Percentiles rank a stretch among this genome's conserved stretches.
These are phyloP conservation scores for Tor tambroides DNA, from an alignment of 2,113 vertebrate species.

Conservation along the genomic window DNA sequence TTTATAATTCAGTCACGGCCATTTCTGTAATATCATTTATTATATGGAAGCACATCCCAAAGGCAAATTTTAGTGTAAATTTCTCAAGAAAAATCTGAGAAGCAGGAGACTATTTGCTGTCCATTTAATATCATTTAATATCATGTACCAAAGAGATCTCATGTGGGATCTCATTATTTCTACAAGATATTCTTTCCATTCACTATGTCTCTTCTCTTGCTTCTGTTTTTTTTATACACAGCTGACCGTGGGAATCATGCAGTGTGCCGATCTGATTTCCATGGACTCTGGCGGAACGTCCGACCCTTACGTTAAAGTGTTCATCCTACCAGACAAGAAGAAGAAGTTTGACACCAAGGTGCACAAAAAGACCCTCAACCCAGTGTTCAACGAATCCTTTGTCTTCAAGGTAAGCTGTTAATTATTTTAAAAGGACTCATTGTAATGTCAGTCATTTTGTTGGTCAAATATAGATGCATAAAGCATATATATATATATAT, in stretches of 20 bases:
- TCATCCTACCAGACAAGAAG: conserved; percentile 95
- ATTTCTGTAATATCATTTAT: not conserved
- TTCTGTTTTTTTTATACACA: conserved; percentile 63
- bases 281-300: conserved; percentile 97
- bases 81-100: not conserved
- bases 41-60: not conserved
- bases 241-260: conserved; percentile 94
- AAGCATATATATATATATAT: not conserved
- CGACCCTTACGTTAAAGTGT: conserved; percentile 93
- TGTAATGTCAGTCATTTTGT: not conserved
- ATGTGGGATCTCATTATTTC: not conserved
- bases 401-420: conserved; percentile 86
- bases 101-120: not conserved
- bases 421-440: not conserved
- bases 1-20: not conserved
- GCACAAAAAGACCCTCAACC: conserved; percentile 96
- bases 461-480: not conserved
- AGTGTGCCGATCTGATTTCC: conserved; percentile 94
- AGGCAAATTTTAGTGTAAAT: not conserved
- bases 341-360: conserved; percentile 98
- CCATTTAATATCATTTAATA: not conserved
- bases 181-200: not conserved
- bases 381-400: conserved; percentile 96
- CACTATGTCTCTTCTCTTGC: not conserved
- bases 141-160: not conserved